Evolutionary conservation across 2,888 invertebrate genomes (phyloP).

Genomic region (Helicoverpa assulta): DNA sequence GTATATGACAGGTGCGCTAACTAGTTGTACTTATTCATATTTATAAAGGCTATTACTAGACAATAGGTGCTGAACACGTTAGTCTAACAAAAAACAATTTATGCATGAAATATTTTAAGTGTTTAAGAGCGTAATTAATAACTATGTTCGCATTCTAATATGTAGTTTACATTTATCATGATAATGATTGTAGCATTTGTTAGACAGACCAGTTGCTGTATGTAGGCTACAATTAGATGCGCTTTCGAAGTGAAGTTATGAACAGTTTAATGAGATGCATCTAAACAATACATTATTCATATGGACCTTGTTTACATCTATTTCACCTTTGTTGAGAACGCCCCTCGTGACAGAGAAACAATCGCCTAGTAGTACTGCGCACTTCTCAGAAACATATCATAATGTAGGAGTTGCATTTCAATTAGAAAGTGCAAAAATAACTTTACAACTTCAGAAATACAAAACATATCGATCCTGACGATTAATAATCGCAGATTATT

Average conservation of each 20-base stretch:
- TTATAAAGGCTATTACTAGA: slow-evolving; percentile 55
- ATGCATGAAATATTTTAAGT: slow-evolving; percentile 23
- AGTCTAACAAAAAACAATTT: slow-evolving; percentile 21
- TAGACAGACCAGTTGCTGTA: slow-evolving; percentile 49
- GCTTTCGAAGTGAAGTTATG: slow-evolving; percentile 76
- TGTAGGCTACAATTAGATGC: slow-evolving; percentile 72
- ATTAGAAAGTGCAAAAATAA: slow-evolving; percentile 8
- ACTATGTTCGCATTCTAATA: slow-evolving; percentile 31
- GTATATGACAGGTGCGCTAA: slow-evolving; percentile 59
- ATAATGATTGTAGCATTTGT: slow-evolving; percentile 61
- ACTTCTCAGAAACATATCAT: slow-evolving; percentile 10
- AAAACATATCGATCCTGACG: slow-evolving; percentile 14
- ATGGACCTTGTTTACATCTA: slow-evolving; percentile 68
- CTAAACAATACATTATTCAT: slow-evolving; percentile 77
- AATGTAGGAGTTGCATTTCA: slow-evolving; percentile 11
- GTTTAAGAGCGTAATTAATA: slow-evolving; percentile 34
- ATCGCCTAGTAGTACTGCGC: slow-evolving; percentile 15
- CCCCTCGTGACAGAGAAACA: slow-evolving; percentile 21
- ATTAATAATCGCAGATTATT: slow-evolving; percentile 14
- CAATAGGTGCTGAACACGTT: slow-evolving; percentile 36
- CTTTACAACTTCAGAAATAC: not conserved
- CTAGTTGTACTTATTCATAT: slow-evolving; percentile 57
- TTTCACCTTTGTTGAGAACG: slow-evolving; percentile 66
- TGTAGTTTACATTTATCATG: slow-evolving; percentile 51
- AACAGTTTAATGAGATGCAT: slow-evolving; percentile 68